Base-by-base conservation (phyloP, 2,113 vertebrate species). In the Ammodytes marinus region DNA sequence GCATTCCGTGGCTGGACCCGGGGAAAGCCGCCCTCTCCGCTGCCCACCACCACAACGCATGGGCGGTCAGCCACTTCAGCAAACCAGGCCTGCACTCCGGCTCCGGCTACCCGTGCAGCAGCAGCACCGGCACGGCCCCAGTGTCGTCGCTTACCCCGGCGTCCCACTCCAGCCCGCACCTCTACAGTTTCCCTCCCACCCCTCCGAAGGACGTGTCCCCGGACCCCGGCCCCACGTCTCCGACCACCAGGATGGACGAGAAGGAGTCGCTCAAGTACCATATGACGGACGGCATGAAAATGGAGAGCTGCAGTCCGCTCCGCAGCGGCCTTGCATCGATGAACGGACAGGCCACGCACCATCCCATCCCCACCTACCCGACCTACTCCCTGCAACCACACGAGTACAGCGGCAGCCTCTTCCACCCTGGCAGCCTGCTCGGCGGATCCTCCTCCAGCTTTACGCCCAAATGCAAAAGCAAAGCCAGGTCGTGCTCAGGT, bases 161-260 rank as follows among this genome's bases (percentile, higher is more conserved):
- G 42, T 96, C 97, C 2, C 98, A 99, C 89, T 96, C 97, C 0
- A 96, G 96, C 88, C 96, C 97, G 47, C 95, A 96, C 64, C 97
- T 99, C 88, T 99, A 99, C n/a, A 98, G 97, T 69, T 99, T 99
- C 77, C 98, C 98, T 3, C 98, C 98, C 0, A 99, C 98, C 7
- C 98, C 98, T 10, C 98, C 98, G 69, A 99, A 99, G 90, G 98
- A 99, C 94, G 97, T 98, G 86, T 99, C 98, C 12, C 98, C 98
- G 0, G 98, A 98, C 89, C 96, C 96, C 0, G 97, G 97, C 37
- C 96, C 97, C 0, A 95, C 96, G 15, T 98, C 97, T 2, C 97
- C 97, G 1, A 95, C 96, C 69, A 95, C 96, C 0, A 95, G 96
- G 13, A 97, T 96, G 67, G 98, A 99, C 84, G 98, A 99, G 91